Conservation (phyloP, 2,797 vertebrate genomes). For the Synaphobranchus kaupii region DNA sequence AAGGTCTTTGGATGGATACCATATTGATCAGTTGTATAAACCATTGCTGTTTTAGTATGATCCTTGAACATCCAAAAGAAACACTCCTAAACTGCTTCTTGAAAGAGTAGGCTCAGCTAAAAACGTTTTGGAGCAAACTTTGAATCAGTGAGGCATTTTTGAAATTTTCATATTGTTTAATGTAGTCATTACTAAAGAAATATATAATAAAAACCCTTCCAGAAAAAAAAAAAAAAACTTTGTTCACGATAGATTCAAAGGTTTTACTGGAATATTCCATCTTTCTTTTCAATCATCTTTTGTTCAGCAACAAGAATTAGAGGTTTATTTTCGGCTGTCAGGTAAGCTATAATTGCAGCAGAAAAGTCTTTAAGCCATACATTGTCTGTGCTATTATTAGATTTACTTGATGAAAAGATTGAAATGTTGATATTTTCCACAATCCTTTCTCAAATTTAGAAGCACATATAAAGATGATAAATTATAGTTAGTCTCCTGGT, state of each 20-base stretch:
- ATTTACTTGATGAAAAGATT: not conserved
- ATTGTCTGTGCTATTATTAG: not conserved
- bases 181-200: no score
- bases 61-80: not conserved
- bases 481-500: not conserved
- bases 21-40: not conserved
- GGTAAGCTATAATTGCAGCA: not conserved
- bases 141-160: no score
- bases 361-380: constrained; percentile 15
- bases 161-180: no score
- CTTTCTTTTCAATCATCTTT: not conserved
- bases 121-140: no score
- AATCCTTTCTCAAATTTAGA: not conserved
- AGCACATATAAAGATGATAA: not conserved
- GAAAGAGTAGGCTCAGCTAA: no score
- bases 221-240: not conserved
- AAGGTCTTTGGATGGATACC: no score
- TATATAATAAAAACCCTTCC: not conserved
- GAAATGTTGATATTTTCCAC: not conserved
- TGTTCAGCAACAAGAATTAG: not conserved
- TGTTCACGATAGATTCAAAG: not conserved
- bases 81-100: no score
- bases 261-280: not conserved
- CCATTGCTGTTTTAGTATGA: not conserved
- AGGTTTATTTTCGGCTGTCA: not conserved